Conservation (phyloP, 2,888 invertebrate species). For the Gari tellinella region DNA sequence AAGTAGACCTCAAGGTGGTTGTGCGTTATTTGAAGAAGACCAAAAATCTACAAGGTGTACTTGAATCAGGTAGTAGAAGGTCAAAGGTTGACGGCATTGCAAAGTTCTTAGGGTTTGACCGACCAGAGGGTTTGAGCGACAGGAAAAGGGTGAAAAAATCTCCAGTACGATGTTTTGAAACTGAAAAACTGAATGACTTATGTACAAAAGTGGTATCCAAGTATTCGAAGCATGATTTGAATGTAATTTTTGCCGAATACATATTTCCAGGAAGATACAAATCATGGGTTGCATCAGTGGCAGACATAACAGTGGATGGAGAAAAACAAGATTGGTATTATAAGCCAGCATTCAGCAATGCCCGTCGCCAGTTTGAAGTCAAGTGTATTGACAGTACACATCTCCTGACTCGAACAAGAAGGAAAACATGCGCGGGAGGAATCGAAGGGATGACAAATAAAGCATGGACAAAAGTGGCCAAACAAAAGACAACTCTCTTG, state of each 20-base stretch:
- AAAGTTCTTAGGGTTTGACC: not conserved
- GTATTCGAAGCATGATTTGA: slow-evolving; percentile 35
- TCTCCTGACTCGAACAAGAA: slow-evolving; percentile 43
- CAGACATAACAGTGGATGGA: slow-evolving; percentile 21
- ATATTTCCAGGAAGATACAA: slow-evolving; percentile 26
- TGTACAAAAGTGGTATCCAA: slow-evolving; percentile 21
- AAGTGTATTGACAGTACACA: slow-evolving; percentile 52
- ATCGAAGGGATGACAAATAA: slow-evolving; percentile 22
- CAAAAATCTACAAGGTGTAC: no score
- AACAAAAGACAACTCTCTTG: slow-evolving; percentile 31
- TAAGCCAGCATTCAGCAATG: slow-evolving; percentile 38
- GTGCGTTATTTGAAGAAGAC: slow-evolving; percentile 38
- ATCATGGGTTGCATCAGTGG: slow-evolving; percentile 15
- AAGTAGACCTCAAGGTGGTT: slow-evolving; percentile 31
- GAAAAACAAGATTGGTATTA: slow-evolving; percentile 38
- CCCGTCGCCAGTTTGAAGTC: slow-evolving; percentile 48
- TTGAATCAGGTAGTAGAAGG: not conserved
- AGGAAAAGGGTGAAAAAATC: not conserved
- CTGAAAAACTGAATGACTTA: slow-evolving; percentile 18
- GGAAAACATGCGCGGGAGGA: slow-evolving; percentile 43
- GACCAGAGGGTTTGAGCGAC: not conserved
- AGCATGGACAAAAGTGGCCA: slow-evolving; percentile 47
- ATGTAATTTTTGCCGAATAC: slow-evolving; percentile 36
- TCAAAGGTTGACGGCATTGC: slow-evolving; percentile 1
- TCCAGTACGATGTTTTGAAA: no score